Percentiles rank a stretch among this genome's conserved stretches.
Conservation (phyloP, 2,113 vertebrate genomes). For the Orientallactaga bullata region DNA sequence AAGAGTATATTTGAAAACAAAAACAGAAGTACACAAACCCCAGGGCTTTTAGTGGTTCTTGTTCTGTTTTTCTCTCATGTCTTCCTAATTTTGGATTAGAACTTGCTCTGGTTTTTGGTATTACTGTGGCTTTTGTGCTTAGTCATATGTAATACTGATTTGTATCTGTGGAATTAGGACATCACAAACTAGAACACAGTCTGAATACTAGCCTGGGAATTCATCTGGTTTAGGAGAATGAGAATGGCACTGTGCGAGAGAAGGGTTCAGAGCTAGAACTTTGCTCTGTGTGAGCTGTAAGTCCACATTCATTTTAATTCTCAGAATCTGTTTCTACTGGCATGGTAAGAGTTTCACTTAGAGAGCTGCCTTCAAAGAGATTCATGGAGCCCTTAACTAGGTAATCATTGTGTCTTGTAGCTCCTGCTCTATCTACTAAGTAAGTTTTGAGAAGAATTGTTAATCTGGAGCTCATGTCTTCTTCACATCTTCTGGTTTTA, state of each 20-base stretch:
- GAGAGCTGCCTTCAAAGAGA: background rate
- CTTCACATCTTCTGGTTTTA: conserved; percentile 30
- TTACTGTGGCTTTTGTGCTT: background rate
- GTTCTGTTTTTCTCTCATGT: background rate
- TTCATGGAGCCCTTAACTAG: background rate
- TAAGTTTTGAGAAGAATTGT: background rate
- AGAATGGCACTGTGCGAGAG: background rate
- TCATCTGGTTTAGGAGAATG: background rate
- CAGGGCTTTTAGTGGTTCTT: background rate
- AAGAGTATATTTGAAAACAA: no score
- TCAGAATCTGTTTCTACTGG: background rate
- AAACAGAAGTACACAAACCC: no score
- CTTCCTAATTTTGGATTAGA: background rate
- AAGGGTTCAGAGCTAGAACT: background rate
- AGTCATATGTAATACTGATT: background rate
- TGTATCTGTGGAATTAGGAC: background rate
- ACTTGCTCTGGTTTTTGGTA: conserved; percentile 12
- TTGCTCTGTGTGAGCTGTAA: background rate
- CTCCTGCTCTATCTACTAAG: background rate
- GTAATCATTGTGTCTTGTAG: background rate
- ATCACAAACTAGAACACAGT: background rate
- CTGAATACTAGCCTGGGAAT: background rate
- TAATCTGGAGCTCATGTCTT: background rate
- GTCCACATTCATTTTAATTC: conserved; percentile 4
- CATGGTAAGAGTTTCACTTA: background rate